A percentile compares a stretch with the other conserved stretches of the same genome.
phyloP scores from a whole-genome alignment of 2,113 vertebrate genomes.

The Archilochus colubris region DNA sequence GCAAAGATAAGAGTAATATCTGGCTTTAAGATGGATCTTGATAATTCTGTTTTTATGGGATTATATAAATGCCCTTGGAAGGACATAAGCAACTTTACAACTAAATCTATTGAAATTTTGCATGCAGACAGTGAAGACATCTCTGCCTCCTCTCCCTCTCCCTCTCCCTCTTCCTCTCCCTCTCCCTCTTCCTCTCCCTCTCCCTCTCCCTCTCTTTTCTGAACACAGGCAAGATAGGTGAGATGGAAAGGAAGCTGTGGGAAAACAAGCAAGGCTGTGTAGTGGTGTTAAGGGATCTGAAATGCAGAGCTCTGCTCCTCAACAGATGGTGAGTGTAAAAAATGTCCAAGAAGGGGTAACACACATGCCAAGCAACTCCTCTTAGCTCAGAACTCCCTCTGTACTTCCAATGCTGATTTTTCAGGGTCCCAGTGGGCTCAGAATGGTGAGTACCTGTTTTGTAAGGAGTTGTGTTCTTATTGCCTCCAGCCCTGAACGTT shows the following conservation, averaged over 20 bases:
- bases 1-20: neutral
- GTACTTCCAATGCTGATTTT: neutral
- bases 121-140: neutral
- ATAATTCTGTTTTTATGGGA: neutral
- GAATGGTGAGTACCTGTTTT: neutral
- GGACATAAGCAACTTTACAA: neutral
- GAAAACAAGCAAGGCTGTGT: neutral
- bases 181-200: neutral
- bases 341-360: neutral
- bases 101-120: neutral
- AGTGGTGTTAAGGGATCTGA: neutral
- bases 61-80: neutral
- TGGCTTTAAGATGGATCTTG: neutral
- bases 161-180: neutral
- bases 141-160: neutral
- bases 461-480: neutral
- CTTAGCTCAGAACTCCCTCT: neutral
- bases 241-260: neutral
- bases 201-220: neutral
- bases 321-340: neutral
- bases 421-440: neutral
- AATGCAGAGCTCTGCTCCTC: neutral
- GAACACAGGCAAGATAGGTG: fast-evolving
- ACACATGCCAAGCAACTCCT: neutral
- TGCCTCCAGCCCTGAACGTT: neutral